These are phyloP conservation scores for Pherbina coryleti DNA, from an alignment of 2,888 invertebrate genomes.

Conservation along the genomic window DNA sequence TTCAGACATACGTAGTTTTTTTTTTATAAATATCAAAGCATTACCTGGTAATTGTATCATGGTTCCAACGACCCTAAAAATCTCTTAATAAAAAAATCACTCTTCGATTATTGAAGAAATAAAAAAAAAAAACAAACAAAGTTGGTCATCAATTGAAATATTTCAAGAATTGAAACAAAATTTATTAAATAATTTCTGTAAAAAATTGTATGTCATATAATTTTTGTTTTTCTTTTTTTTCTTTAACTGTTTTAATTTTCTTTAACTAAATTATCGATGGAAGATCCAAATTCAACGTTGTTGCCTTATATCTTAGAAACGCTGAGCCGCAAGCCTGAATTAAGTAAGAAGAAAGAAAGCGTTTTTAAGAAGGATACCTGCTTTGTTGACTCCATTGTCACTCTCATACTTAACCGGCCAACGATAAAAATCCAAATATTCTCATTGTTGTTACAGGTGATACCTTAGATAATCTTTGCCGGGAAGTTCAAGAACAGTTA, in stretches of 20 bases:
- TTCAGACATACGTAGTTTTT: too few species aligned
- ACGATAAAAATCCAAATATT: background rate
- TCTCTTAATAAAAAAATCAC: background rate
- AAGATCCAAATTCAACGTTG: slow-evolving; percentile 40
- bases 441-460: slow-evolving; percentile 49
- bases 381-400: background rate
- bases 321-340: slow-evolving; percentile 43
- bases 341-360: slow-evolving; percentile 39
- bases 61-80: too few species aligned
- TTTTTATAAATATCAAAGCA: too few species aligned
- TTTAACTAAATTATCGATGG: slow-evolving; percentile 42
- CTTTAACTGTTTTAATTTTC: background rate
- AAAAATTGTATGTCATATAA: slow-evolving; percentile 4
- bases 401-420: background rate
- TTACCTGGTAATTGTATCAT: too few species aligned
- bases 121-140: background rate
- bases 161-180: background rate
- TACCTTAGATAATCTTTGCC: slow-evolving; percentile 46
- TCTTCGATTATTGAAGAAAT: background rate
- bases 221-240: too few species aligned
- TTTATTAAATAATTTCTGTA: background rate
- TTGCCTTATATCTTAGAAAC: slow-evolving; percentile 46
- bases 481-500: slow-evolving; percentile 41
- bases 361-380: background rate
- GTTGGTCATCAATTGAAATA: background rate